Conservation (phyloP, 2,797 vertebrate genomes). For the Epinephelus coioides region DNA sequence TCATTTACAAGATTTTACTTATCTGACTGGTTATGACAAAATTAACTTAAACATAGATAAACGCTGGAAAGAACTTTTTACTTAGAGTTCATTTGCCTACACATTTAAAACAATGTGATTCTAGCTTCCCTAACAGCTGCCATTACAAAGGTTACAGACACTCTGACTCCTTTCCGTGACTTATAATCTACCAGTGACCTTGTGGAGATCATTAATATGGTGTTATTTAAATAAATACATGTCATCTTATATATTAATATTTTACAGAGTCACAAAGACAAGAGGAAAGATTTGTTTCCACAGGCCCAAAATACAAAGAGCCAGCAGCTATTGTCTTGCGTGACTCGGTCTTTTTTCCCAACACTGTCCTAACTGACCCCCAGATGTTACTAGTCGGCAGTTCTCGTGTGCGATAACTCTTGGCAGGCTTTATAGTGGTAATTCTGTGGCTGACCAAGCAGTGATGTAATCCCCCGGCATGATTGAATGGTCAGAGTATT, state of each 20-base stretch:
- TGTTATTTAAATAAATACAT: not conserved
- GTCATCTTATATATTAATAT: not conserved
- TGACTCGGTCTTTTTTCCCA: constrained; percentile 20
- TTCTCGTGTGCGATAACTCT: constrained; percentile 11
- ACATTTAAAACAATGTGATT: not conserved
- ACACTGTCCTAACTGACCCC: constrained; percentile 14
- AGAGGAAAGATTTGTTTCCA: not conserved
- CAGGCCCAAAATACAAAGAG: not conserved
- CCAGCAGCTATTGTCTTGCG: not conserved
- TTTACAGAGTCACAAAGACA: not conserved
- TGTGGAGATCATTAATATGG: not conserved
- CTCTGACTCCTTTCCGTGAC: not conserved
- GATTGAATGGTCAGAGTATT: constrained; percentile 54
- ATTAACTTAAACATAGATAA: not conserved
- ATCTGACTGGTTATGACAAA: not conserved
- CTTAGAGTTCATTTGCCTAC: too few species aligned
- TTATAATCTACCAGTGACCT: not conserved
- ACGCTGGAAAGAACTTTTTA: too few species aligned
- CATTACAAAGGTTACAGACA: not conserved
- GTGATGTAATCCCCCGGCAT: constrained; percentile 60
- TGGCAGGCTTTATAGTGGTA: constrained; percentile 28
- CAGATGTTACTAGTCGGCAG: constrained; percentile 46
- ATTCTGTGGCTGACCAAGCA: constrained; percentile 41
- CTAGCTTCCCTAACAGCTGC: not conserved
- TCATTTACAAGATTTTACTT: not conserved